These are phyloP conservation scores for Acarapis woodi DNA, from an alignment of 1,140 invertebrate genomes.

Conservation along the genomic window DNA sequence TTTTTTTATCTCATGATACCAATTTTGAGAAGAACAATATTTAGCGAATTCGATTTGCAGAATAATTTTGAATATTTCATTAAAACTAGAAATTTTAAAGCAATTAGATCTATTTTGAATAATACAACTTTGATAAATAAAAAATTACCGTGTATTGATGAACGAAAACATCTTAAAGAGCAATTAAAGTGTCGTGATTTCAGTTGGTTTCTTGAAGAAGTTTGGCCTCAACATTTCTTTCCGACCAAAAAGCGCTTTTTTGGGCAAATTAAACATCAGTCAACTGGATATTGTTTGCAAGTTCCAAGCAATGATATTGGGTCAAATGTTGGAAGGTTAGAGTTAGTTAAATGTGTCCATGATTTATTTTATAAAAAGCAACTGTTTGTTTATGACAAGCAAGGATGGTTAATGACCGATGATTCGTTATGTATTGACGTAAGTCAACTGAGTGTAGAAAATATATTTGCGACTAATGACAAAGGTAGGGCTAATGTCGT, in stretches of 20 bases:
- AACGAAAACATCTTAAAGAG: slow-evolving; percentile 38
- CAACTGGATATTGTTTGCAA: slow-evolving; percentile 26
- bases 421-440: slow-evolving; percentile 36
- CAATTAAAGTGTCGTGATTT: slow-evolving; percentile 59
- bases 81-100: too few species aligned
- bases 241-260: slow-evolving; percentile 50
- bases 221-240: slow-evolving; percentile 57
- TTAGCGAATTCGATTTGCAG: background rate
- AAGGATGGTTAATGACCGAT: slow-evolving; percentile 34
- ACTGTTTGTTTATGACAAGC: slow-evolving; percentile 39
- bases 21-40: slow-evolving; percentile 10
- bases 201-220: slow-evolving; percentile 76
- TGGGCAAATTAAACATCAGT: slow-evolving; percentile 27
- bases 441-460: too few species aligned
- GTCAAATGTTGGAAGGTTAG: slow-evolving; percentile 28
- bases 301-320: slow-evolving; percentile 25
- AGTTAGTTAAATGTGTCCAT: slow-evolving; percentile 21
- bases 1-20: slow-evolving; percentile 61
- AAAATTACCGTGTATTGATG: slow-evolving; percentile 25
- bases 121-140: background rate
- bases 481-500: slow-evolving; percentile 22
- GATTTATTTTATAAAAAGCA: slow-evolving; percentile 24
- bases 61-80: background rate
- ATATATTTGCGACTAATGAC: too few species aligned
- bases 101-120: too few species aligned